Percentiles rank a stretch among this genome's conserved stretches.
Evolutionary conservation across 2,113 vertebrate species (phyloP).

Genomic region (Alligator sinensis): DNA sequence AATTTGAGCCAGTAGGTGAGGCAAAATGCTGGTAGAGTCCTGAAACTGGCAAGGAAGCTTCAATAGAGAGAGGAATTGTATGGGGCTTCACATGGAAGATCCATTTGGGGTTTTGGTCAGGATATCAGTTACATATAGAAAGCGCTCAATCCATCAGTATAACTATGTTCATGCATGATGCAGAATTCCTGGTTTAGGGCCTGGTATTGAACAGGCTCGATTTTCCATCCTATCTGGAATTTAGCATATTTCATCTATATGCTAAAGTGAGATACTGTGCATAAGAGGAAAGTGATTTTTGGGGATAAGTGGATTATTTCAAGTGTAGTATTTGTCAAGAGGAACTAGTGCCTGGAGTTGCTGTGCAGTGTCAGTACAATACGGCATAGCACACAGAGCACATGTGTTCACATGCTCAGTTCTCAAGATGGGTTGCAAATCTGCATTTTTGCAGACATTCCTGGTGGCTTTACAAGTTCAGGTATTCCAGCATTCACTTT

Average conservation of each 20-base stretch:
- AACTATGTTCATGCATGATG: no score
- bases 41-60: no score
- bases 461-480: background rate
- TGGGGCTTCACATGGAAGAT: no score
- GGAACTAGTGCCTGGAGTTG: background rate
- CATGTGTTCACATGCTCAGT: fast-evolving
- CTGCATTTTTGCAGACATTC: background rate
- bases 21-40: background rate
- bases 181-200: no score
- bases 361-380: background rate
- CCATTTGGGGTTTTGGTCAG: no score
- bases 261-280: fast-evolving
- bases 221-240: background rate
- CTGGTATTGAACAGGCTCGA: background rate
- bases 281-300: background rate
- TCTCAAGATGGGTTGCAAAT: fast-evolving
- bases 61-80: background rate
- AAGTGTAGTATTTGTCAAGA: background rate
- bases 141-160: no score
- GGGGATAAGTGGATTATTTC: background rate
- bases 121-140: no score
- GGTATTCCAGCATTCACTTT: background rate
- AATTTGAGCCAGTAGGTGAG: background rate
- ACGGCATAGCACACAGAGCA: background rate
- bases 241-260: background rate